Evolutionary conservation across 2,888 invertebrate genomes (phyloP).

Genomic region (Marasmarcha lunaedactyla): DNA sequence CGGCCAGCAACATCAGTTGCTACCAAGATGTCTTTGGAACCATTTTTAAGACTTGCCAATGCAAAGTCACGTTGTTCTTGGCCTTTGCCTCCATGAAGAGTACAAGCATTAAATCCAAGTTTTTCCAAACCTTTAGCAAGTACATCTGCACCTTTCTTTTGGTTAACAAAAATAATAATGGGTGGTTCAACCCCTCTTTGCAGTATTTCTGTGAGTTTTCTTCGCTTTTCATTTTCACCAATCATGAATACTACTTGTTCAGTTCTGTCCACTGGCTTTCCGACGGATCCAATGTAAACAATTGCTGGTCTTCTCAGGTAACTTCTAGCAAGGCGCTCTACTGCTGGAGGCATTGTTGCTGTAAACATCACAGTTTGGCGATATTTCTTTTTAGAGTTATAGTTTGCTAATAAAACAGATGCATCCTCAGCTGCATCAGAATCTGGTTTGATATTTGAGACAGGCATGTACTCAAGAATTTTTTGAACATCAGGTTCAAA

Average conservation of each 20-base stretch:
- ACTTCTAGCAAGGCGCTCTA: slow-evolving; percentile 94
- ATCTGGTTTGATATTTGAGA: slow-evolving; percentile 97
- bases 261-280: slow-evolving; percentile 97
- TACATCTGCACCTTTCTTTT: slow-evolving; percentile 99
- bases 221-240: slow-evolving; percentile 94
- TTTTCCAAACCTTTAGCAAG: slow-evolving; percentile 97
- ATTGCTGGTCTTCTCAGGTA: slow-evolving; percentile 96
- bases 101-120: slow-evolving; percentile 95
- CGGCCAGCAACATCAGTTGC: slow-evolving; percentile 99
- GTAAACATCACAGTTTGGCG: slow-evolving; percentile 99
- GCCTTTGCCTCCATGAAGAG: slow-evolving; percentile 99
- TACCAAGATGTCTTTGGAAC: slow-evolving; percentile 96
- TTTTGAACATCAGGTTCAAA: slow-evolving; percentile 99
- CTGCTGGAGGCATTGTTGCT: slow-evolving; percentile 99
- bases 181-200: slow-evolving; percentile 93
- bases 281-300: slow-evolving; percentile 96
- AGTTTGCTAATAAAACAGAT: slow-evolving; percentile 89
- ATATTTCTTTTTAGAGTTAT: slow-evolving; percentile 95
- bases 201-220: slow-evolving; percentile 94
- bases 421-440: slow-evolving; percentile 98
- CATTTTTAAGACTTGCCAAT: slow-evolving; percentile 93
- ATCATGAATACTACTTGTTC: slow-evolving; percentile 98
- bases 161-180: slow-evolving; percentile 99
- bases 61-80: slow-evolving; percentile 99
- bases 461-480: slow-evolving; percentile 98